These are phyloP conservation scores for Synanthedon myopaeformis DNA, from an alignment of 2,888 invertebrate genomes.

Conservation along the genomic window DNA sequence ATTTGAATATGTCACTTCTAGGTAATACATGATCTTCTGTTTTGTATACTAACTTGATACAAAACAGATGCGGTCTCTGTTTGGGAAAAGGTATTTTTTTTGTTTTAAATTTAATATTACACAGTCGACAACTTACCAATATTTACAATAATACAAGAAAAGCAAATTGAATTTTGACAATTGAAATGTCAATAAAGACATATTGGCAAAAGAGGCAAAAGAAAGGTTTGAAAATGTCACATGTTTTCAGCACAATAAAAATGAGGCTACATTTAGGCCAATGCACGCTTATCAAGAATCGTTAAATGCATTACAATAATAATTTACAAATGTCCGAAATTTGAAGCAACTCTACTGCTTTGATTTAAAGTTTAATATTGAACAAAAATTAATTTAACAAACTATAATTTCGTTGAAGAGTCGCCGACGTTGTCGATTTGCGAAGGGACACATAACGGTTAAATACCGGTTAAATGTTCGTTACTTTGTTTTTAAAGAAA, in stretches of 20 bases:
- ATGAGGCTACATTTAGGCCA: not conserved
- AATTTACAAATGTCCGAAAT: not conserved
- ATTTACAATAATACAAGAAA: too few relatives aligned
- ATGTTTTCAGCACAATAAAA: not conserved
- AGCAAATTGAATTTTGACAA: too few relatives aligned
- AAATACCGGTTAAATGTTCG: slow-evolving; percentile 41
- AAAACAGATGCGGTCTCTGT: too few relatives aligned
- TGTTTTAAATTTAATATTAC: too few relatives aligned
- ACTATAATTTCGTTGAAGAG: slow-evolving; percentile 12
- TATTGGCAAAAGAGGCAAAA: too few relatives aligned
- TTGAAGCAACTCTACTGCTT: slow-evolving; percentile 1
- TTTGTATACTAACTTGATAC: too few relatives aligned
- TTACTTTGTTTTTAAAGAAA: slow-evolving; percentile 9
- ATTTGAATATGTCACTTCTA: too few relatives aligned
- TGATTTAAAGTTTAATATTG: not conserved
- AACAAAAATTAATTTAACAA: not conserved
- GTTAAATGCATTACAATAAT: not conserved
- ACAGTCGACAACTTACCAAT: too few relatives aligned
- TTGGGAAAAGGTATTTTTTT: too few relatives aligned
- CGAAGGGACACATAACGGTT: slow-evolving; percentile 58
- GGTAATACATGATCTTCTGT: too few relatives aligned
- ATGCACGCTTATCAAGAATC: not conserved
- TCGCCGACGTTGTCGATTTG: slow-evolving; percentile 32
- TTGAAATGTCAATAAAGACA: too few relatives aligned
- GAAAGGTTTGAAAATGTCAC: too few relatives aligned